Conservation (phyloP, 2,888 invertebrate species). For the Empis livida region DNA sequence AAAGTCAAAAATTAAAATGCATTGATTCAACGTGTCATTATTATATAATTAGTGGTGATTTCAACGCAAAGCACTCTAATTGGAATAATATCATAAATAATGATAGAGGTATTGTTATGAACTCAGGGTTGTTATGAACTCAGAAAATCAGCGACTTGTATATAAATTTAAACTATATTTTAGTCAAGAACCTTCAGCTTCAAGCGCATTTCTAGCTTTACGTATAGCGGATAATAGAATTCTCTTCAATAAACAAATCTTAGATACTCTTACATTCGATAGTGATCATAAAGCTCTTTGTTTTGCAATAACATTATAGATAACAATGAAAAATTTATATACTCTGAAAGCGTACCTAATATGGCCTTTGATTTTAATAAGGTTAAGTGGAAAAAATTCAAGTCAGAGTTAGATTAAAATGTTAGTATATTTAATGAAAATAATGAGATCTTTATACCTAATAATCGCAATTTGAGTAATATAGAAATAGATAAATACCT, state of each 20-base stretch:
- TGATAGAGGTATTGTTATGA: background rate
- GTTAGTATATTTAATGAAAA: background rate
- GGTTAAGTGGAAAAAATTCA: background rate
- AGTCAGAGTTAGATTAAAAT: background rate
- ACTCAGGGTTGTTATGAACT: too few relatives aligned
- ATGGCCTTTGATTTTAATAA: background rate
- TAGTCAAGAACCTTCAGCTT: background rate
- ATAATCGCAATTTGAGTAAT: background rate
- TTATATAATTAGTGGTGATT: background rate
- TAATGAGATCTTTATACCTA: background rate
- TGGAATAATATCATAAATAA: conserved; percentile 2
- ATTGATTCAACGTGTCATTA: too few relatives aligned
- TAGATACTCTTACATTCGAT: background rate
- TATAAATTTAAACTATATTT: background rate
- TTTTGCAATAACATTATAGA: background rate
- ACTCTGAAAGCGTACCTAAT: background rate
- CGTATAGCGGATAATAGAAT: background rate
- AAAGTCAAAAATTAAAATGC: too few relatives aligned
- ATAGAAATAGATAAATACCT: conserved; percentile 1
- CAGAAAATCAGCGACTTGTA: background rate
- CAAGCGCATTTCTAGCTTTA: background rate
- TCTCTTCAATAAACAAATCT: background rate
- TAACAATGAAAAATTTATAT: background rate
- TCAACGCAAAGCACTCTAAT: background rate
- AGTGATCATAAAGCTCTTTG: conserved; percentile 1